These are phyloP conservation scores for Nematostella vectensis DNA, from an alignment of 92 coral and sea anemone species.

Conservation along the genomic window DNA sequence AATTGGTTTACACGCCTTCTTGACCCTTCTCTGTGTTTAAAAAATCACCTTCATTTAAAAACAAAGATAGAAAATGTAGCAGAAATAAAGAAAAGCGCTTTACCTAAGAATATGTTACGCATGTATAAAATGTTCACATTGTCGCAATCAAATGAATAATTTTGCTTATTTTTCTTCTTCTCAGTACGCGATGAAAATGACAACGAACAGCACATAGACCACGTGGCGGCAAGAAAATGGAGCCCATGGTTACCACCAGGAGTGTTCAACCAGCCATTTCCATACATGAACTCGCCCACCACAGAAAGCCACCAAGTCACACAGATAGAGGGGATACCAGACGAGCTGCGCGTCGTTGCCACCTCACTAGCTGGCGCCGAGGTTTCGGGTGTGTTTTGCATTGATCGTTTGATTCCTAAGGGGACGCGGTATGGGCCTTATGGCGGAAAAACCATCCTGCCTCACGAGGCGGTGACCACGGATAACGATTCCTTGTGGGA, in stretches of 20 bases:
- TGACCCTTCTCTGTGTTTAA: no score
- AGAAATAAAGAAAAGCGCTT: no score
- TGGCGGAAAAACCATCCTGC: constrained; percentile 54
- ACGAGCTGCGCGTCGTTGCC: constrained; percentile 58
- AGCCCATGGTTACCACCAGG: constrained; percentile 38
- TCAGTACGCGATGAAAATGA: not conserved
- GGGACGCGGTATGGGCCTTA: constrained; percentile 96
- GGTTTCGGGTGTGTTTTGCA: constrained; percentile 70
- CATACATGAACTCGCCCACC: constrained; percentile 31
- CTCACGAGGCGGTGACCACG: constrained; percentile 37
- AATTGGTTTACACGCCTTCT: no score
- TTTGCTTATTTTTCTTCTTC: no score
- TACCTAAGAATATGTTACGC: no score
- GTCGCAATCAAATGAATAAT: no score
- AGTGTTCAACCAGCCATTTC: constrained; percentile 20
- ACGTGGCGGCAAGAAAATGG: constrained; percentile 17
- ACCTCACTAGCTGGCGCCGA: constrained; percentile 74
- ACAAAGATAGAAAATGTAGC: no score
- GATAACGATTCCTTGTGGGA: constrained; percentile 84
- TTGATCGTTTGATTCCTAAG: constrained; percentile 66
- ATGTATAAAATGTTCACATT: no score
- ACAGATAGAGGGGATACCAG: constrained; percentile 53
- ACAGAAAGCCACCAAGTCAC: constrained; percentile 26
- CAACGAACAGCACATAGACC: constrained; percentile 1
- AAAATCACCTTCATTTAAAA: no score